These are phyloP conservation scores for Epinephelus awoara DNA, from an alignment of 2,797 vertebrate genomes.

Conservation along the genomic window DNA sequence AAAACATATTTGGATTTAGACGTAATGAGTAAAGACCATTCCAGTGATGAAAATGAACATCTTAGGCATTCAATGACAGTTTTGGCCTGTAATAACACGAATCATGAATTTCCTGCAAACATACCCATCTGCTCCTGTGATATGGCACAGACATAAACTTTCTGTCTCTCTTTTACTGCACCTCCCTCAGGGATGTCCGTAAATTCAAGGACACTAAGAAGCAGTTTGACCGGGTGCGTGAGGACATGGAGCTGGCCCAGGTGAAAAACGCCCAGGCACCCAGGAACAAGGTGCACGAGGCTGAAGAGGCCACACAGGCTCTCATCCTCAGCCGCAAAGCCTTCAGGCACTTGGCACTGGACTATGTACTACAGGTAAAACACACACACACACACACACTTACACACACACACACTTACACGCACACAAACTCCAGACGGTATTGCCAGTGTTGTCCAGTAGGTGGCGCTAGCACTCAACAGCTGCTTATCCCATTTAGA, in stretches of 20 bases:
- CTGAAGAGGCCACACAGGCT: slow-evolving; percentile 93
- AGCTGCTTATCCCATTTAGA: background rate
- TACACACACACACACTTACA: no score
- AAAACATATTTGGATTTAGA: background rate
- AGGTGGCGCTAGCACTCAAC: slow-evolving; percentile 52
- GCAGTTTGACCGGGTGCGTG: slow-evolving; percentile 95
- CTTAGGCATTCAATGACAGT: background rate
- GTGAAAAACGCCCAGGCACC: slow-evolving; percentile 97
- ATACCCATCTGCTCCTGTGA: background rate
- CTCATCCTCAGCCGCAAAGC: slow-evolving; percentile 94
- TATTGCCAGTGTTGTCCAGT: slow-evolving; percentile 42
- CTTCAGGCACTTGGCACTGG: slow-evolving; percentile 95
- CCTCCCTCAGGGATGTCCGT: slow-evolving; percentile 89
- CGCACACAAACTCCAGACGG: background rate
- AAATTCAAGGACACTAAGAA: slow-evolving; percentile 99
- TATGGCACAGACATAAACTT: background rate
- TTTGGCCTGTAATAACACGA: background rate
- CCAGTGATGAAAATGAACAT: background rate
- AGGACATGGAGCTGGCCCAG: slow-evolving; percentile 96
- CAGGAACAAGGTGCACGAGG: slow-evolving; percentile 95
- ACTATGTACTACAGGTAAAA: slow-evolving; percentile 95
- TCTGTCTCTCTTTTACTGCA: background rate
- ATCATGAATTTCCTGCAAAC: background rate
- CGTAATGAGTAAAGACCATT: background rate
- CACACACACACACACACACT: no score